phyloP scores from a whole-genome alignment of 1,140 invertebrate species.

The Drosophila burlai region DNA sequence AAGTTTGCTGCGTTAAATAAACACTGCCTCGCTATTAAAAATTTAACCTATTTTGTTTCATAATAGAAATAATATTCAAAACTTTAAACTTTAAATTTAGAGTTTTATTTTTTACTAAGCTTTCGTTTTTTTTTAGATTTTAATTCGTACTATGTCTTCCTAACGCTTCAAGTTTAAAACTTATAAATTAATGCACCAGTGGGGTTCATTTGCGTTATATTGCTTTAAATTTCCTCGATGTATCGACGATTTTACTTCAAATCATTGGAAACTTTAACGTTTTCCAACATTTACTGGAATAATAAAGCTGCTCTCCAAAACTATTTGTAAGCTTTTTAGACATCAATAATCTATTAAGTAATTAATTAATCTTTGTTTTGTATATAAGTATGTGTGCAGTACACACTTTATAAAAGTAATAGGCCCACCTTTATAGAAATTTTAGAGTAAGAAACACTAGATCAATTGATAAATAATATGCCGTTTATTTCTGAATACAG shows the following conservation, averaged over 20 bases:
- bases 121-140: not conserved
- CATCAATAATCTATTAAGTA: not conserved
- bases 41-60: not conserved
- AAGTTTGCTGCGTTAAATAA: not conserved
- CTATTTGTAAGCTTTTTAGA: constrained; percentile 1
- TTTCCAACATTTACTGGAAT: not conserved
- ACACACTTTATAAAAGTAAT: not conserved
- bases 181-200: not conserved
- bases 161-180: not conserved
- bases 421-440: not conserved
- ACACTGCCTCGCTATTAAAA: not conserved
- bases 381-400: constrained; percentile 6
- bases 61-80: not conserved
- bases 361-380: not conserved
- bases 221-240: too few species aligned
- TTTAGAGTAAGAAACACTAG: not conserved
- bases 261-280: too few species aligned
- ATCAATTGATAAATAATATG: not conserved
- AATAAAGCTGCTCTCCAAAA: not conserved
- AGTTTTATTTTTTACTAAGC: not conserved
- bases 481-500: not conserved
- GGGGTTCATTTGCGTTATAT: too few species aligned
- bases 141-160: not conserved
- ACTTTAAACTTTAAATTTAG: not conserved
- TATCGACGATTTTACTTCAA: too few species aligned